A percentile compares a stretch with the other conserved stretches of the same genome.
These are phyloP conservation scores for Invenusta paracnida DNA, from an alignment of 2,888 invertebrate genomes.

Conservation along the genomic window DNA sequence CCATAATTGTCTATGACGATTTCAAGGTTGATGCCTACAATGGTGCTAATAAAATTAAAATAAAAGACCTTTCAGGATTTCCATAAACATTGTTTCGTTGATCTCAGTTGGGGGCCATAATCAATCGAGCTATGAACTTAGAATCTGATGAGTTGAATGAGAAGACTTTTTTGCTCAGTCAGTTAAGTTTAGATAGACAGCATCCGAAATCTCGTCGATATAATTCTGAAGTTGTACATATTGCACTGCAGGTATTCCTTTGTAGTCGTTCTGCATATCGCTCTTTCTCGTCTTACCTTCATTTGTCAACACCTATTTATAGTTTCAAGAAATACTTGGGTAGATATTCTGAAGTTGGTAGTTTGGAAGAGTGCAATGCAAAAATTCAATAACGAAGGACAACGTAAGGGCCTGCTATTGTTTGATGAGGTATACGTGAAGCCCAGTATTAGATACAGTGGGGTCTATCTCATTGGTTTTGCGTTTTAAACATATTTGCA, in stretches of 20 bases:
- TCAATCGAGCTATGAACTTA: background rate
- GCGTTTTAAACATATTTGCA: background rate
- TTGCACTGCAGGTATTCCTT: background rate
- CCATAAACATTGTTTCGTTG: background rate
- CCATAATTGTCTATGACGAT: background rate
- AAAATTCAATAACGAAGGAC: background rate
- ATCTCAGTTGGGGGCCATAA: background rate
- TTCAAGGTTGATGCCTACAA: too few relatives aligned
- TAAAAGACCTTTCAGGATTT: background rate
- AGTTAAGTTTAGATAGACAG: background rate
- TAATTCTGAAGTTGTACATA: background rate
- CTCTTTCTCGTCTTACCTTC: background rate
- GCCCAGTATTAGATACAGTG: background rate
- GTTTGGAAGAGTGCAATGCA: background rate
- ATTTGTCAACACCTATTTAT: background rate
- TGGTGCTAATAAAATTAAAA: background rate
- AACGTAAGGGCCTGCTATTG: too few relatives aligned
- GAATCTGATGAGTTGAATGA: background rate
- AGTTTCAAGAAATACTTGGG: background rate
- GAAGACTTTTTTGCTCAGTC: background rate
- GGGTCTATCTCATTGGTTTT: background rate
- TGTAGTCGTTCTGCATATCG: background rate
- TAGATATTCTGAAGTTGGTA: background rate
- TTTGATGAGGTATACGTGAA: background rate
- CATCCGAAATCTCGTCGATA: background rate